phyloP scores from a whole-genome alignment of 2,797 vertebrate genomes.

The Neoniphon sammara region DNA sequence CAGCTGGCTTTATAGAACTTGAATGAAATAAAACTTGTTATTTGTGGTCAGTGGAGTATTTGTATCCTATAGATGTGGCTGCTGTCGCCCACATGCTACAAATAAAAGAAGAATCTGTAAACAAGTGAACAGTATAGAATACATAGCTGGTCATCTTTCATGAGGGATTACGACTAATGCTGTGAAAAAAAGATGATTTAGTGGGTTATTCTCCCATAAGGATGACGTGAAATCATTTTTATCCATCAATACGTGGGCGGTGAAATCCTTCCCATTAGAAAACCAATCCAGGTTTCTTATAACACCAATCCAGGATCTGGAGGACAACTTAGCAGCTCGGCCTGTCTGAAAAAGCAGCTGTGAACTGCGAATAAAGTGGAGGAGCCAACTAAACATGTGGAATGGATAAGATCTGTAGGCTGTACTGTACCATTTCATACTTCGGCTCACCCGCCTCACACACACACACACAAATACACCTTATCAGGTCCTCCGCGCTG shows the following conservation, averaged over 20 bases:
- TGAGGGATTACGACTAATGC: slow-evolving; percentile 3
- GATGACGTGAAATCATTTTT: slow-evolving; percentile 15
- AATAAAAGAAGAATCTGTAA: slow-evolving; percentile 3
- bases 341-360: slow-evolving; percentile 62
- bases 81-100: background rate
- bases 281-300: slow-evolving; percentile 24
- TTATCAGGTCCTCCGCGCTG: too few species aligned
- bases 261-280: slow-evolving; percentile 12
- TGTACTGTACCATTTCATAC: slow-evolving; percentile 55
- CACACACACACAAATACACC: slow-evolving; percentile 11
- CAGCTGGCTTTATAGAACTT: background rate
- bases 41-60: slow-evolving; percentile 14
- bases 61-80: background rate
- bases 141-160: slow-evolving; percentile 13
- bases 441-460: slow-evolving; percentile 11
- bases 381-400: slow-evolving; percentile 61
- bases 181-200: slow-evolving; percentile 4
- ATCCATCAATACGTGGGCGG: slow-evolving; percentile 12
- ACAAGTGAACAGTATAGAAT: background rate
- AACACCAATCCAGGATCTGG: slow-evolving; percentile 40
- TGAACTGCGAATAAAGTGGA: slow-evolving; percentile 56
- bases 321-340: slow-evolving; percentile 45
- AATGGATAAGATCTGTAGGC: slow-evolving; percentile 43
- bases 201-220: background rate
- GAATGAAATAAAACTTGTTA: background rate